phyloP scores from a whole-genome alignment of 2,888 invertebrate genomes.

The Dynastes hyllus region DNA sequence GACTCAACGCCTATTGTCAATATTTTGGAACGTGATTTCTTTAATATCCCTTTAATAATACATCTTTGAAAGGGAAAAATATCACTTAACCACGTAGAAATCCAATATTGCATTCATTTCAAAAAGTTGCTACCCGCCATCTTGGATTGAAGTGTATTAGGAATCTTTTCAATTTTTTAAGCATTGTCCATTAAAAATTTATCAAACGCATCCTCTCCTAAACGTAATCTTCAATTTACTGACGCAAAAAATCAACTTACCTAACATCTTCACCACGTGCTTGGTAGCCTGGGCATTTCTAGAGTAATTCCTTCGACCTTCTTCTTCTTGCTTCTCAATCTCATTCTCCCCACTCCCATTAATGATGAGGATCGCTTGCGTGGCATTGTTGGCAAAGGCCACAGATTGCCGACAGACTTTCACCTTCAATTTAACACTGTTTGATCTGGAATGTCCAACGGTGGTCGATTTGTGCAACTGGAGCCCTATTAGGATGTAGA shows the following conservation, averaged over 20 bases:
- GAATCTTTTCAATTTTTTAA: no score
- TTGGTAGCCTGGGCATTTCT: constrained; percentile 69
- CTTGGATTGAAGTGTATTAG: no score
- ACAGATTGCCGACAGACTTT: constrained; percentile 61
- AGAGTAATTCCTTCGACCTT: constrained; percentile 69
- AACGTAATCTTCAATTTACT: neutral
- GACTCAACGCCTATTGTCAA: no score
- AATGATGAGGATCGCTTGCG: constrained; percentile 58
- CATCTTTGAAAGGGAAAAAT: no score
- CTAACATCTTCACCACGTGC: constrained; percentile 76
- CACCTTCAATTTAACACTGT: constrained; percentile 67
- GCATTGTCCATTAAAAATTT: no score
- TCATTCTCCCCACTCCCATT: constrained; percentile 56
- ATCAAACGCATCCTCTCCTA: neutral
- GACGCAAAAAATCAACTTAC: constrained; percentile 66
- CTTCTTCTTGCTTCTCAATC: constrained; percentile 62
- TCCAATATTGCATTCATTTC: no score
- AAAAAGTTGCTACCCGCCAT: no score
- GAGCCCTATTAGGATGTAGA: constrained; percentile 73
- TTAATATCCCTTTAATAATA: no score
- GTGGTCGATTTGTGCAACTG: constrained; percentile 69
- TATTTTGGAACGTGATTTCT: no score
- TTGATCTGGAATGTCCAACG: constrained; percentile 63
- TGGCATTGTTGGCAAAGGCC: constrained; percentile 57
- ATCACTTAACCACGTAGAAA: no score